A percentile compares a stretch with the other conserved stretches of the same genome.
These are phyloP conservation scores for Drosophila arizonae DNA, from an alignment of 1,140 invertebrate genomes.

Conservation along the genomic window DNA sequence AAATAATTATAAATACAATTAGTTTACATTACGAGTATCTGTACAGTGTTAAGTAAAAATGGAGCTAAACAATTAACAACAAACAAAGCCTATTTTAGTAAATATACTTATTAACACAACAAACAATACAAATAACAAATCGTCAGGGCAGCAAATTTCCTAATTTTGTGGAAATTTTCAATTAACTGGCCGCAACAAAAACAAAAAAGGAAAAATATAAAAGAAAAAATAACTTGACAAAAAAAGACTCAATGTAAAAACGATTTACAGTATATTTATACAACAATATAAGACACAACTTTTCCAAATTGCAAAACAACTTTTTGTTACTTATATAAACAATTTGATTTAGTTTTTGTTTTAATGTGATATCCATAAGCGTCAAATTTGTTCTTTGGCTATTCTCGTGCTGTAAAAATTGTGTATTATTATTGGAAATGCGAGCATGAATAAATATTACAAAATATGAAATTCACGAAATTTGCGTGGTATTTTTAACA, in stretches of 20 bases:
- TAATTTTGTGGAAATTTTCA: conserved; percentile 37
- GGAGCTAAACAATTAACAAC: conserved; percentile 64
- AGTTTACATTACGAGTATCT: conserved; percentile 75
- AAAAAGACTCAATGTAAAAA: conserved; percentile 65
- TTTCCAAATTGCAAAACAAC: conserved; percentile 50
- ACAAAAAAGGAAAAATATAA: conserved; percentile 2
- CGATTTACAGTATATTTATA: conserved; percentile 63
- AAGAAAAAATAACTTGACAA: neutral
- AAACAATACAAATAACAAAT: conserved; percentile 41
- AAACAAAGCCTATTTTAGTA: conserved; percentile 67
- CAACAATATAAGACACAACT: conserved; percentile 65
- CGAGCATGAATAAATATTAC: conserved; percentile 21
- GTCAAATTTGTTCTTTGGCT: conserved; percentile 64
- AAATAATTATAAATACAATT: conserved; percentile 64
- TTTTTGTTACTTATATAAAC: conserved; percentile 66
- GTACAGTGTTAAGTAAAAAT: conserved; percentile 79
- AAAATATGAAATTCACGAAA: conserved; percentile 24
- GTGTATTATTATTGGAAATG: conserved; percentile 43
- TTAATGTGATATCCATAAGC: conserved; percentile 76
- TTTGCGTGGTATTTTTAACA: conserved; percentile 56
- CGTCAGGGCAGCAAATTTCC: conserved; percentile 65
- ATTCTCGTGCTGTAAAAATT: conserved; percentile 57
- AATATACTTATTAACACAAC: conserved; percentile 53
- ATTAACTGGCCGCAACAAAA: conserved; percentile 45
- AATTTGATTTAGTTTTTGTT: conserved; percentile 64